Evolutionary conservation across 1,140 invertebrate species (phyloP).

Genomic region (Lineus longissimus): DNA sequence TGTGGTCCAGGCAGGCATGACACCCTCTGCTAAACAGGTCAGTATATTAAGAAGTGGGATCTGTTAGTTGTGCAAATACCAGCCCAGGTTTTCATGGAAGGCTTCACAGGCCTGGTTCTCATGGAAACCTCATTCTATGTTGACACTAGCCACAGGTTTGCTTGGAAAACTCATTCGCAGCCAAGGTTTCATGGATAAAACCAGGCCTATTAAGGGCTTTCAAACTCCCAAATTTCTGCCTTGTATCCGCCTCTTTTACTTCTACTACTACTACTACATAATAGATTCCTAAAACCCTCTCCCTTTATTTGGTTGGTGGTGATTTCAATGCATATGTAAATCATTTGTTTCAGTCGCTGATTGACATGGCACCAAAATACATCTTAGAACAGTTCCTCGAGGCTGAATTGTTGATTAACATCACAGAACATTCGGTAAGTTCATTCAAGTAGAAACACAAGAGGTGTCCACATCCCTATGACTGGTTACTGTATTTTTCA

Average conservation of each 20-base stretch:
- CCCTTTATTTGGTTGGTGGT: too few relatives aligned
- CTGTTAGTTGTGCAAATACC: not conserved
- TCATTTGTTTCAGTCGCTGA: conserved; percentile 67
- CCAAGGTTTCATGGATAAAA: too few relatives aligned
- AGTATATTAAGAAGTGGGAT: not conserved
- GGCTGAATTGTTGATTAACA: conserved; percentile 96
- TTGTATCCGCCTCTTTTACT: too few relatives aligned
- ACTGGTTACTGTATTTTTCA: too few relatives aligned
- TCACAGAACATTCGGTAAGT: conserved; percentile 90
- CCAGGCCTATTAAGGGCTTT: too few relatives aligned
- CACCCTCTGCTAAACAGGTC: conserved; percentile 93
- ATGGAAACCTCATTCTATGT: not conserved
- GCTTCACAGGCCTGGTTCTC: not conserved
- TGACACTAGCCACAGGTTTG: conserved; percentile 3
- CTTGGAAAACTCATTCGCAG: too few relatives aligned
- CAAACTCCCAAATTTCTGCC: too few relatives aligned
- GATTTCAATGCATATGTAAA: too few relatives aligned
- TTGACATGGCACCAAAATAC: conserved; percentile 99
- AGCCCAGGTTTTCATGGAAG: not conserved
- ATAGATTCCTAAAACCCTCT: too few relatives aligned
- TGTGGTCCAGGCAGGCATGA: conserved; percentile 94
- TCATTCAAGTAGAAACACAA: too few relatives aligned
- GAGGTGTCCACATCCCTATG: too few relatives aligned
- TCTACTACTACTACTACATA: too few relatives aligned
- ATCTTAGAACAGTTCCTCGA: conserved; percentile 98